Percentiles rank a stretch among this genome's conserved stretches.
Conservation (phyloP, 2,888 invertebrate species). For the Herminia tarsipennalis region DNA sequence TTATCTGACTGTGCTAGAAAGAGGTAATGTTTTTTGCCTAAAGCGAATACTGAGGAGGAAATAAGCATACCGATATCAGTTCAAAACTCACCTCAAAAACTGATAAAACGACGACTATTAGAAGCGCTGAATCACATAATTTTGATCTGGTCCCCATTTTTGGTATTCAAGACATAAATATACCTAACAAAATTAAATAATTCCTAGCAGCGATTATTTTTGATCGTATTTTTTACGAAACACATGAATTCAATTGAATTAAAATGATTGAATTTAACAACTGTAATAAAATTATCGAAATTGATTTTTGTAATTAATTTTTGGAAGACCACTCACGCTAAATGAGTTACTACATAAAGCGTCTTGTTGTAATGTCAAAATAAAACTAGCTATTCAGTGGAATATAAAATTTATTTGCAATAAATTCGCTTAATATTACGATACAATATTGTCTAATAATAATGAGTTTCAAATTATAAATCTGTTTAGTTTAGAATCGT, state of each 20-base stretch:
- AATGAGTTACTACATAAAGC: no score
- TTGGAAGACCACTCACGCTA: no score
- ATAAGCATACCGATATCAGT: not conserved
- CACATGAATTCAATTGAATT: not conserved
- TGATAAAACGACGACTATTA: constrained; percentile 37
- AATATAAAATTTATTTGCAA: constrained; percentile 46
- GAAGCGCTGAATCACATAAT: constrained; percentile 25
- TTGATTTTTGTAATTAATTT: constrained; percentile 17
- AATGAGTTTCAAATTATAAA: constrained; percentile 20
- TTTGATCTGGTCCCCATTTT: constrained; percentile 40
- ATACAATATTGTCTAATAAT: constrained; percentile 21
- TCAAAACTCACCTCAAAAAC: constrained; percentile 42
- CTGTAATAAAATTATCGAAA: constrained; percentile 2
- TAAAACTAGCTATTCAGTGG: constrained; percentile 6
- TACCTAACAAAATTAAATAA: not conserved
- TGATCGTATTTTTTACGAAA: not conserved
- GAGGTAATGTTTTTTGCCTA: no score
- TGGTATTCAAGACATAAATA: not conserved
- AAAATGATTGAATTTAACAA: not conserved
- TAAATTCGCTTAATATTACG: constrained; percentile 43
- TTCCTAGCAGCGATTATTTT: no score
- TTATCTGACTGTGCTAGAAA: no score
- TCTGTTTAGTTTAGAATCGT: no score
- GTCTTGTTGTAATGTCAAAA: not conserved
- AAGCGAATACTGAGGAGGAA: no score